Evolutionary conservation across 2,113 vertebrate genomes (phyloP), one percentile per base, ranked within the genome.

Genomic region (Alosa alosa): DNA sequence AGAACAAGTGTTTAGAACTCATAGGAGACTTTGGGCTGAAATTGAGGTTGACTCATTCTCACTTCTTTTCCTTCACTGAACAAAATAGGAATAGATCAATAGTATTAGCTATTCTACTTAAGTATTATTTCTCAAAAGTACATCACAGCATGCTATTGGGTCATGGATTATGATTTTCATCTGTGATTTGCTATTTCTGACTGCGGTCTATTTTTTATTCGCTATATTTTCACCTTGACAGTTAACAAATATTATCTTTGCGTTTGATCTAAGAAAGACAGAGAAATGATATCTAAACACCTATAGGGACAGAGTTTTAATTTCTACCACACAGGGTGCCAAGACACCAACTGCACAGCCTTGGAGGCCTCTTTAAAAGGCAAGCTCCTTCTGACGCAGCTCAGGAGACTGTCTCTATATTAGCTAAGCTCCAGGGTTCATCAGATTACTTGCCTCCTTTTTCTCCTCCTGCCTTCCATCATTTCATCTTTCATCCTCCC

Each of bases 371-470:
- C 25, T 84, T 82, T 18, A 75, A 45, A 46, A 44, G 68, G 25
- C 17, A 17, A 52, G 84, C 31, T 57, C 18, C 44, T 57, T 25
- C 18, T 78, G 25, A 78, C 25, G 18, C 36, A 20, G 41, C 83
- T 44, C 3, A 18, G 11, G 60, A 3, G 86, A 50, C 45, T 2
- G 78, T 13, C 81, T 44, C 60, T 83, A 82, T 45, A 68, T 85
- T 55, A 52, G 44, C 81, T 55, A 81, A 82, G 47, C 81, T 85
- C 84, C 44, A 15, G 39, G 57, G 36, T 85, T 87, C 82, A 85
- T 87, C 47, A 36, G 10, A 57, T 57, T 78, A 50, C 18, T 60
- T 36, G 17, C 17, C 44, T 46, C 17, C 25, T 9, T 50, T 31
- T 52, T 15, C 45, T 44, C 45, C 52, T 57, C 36, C 78, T 39